Conservation (phyloP, 1,140 invertebrate genomes). For the Drosophila willistoni region DNA sequence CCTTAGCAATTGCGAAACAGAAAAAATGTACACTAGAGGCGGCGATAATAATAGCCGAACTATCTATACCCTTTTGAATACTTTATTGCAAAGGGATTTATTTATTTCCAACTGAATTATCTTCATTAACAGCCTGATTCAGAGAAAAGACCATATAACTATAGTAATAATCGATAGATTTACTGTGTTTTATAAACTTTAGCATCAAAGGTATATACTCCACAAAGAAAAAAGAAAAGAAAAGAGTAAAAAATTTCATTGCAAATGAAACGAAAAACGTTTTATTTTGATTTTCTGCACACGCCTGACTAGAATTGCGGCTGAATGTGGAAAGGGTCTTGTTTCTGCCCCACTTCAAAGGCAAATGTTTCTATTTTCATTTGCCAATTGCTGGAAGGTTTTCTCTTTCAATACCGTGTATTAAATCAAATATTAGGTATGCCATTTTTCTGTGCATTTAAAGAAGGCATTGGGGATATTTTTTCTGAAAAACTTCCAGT, state of each 20-base stretch:
- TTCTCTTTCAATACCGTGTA: background rate
- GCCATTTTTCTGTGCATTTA: no score
- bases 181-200: background rate
- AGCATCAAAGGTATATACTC: background rate
- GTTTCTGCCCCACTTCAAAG: constrained; percentile 50
- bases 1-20: constrained; percentile 21
- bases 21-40: constrained; percentile 41
- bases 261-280: constrained; percentile 77
- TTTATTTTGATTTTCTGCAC: constrained; percentile 79
- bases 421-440: background rate
- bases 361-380: constrained; percentile 66
- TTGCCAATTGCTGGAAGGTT: constrained; percentile 37
- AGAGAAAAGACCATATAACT: no score
- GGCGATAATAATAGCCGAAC: constrained; percentile 17
- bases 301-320: constrained; percentile 45
- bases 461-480: no score
- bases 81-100: no score
- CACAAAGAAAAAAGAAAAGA: background rate
- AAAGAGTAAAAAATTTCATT: constrained; percentile 62
- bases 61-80: background rate
- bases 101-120: no score
- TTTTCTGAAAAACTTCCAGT: no score
- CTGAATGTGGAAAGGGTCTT: background rate
- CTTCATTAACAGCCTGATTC: no score
- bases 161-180: no score